These are phyloP conservation scores for Cochlearius cochlearius DNA, from an alignment of 2,113 vertebrate genomes.

Conservation along the genomic window DNA sequence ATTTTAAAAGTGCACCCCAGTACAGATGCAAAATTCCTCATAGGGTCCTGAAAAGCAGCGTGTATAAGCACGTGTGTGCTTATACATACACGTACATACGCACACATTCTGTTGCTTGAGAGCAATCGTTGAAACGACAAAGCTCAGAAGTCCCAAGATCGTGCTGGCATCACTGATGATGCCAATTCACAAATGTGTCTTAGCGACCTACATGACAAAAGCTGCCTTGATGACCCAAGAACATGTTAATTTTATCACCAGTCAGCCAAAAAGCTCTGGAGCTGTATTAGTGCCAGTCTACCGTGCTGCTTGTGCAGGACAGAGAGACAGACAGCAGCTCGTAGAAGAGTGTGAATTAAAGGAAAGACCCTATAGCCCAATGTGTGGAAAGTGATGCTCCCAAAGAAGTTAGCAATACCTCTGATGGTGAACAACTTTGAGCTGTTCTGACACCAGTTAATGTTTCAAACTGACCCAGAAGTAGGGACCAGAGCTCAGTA, in stretches of 20 bases:
- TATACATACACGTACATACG: neutral
- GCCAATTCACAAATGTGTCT: neutral
- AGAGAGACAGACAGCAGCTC: neutral
- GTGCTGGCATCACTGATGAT: neutral
- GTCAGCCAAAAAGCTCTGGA: neutral
- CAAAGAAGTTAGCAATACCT: neutral
- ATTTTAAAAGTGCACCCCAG: neutral
- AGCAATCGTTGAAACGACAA: neutral
- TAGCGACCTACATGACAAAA: neutral
- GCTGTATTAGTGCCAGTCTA: neutral
- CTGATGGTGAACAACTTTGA: neutral
- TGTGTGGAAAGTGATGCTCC: neutral
- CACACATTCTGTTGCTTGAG: neutral
- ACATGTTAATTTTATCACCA: neutral
- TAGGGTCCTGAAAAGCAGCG: neutral
- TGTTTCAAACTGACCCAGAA: neutral
- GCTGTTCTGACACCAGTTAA: neutral
- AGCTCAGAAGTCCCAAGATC: neutral
- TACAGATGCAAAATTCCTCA: neutral
- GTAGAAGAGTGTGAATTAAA: neutral
- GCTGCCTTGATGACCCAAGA: neutral
- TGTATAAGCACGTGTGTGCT: fast-evolving
- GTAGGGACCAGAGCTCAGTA: neutral
- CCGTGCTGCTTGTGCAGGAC: neutral
- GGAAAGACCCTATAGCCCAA: neutral